phyloP scores from a whole-genome alignment of 2,888 invertebrate species.

The Drosophila affinis region DNA sequence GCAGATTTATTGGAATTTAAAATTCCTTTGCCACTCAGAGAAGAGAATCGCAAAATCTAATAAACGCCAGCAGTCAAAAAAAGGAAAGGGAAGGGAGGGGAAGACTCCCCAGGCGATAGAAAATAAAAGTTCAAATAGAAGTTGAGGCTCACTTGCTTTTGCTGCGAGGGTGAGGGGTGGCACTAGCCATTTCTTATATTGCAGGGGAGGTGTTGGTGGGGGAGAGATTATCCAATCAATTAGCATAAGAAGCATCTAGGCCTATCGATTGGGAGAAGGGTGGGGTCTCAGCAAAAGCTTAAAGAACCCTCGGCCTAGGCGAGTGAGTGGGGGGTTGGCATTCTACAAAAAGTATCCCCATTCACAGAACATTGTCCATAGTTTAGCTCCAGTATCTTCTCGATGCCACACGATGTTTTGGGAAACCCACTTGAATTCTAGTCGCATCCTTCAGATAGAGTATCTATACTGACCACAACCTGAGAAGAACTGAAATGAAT shows the following conservation, averaged over 20 bases:
- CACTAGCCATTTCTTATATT: neutral
- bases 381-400: too few relatives aligned
- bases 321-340: too few relatives aligned
- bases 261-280: slow-evolving; percentile 12
- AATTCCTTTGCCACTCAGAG: slow-evolving; percentile 64
- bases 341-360: too few relatives aligned
- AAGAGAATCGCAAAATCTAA: slow-evolving; percentile 62
- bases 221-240: slow-evolving; percentile 62
- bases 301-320: too few relatives aligned
- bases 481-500: neutral
- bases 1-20: slow-evolving; percentile 77
- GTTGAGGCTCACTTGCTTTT: slow-evolving; percentile 26
- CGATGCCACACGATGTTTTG: neutral
- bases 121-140: slow-evolving; percentile 41
- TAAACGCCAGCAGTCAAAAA: slow-evolving; percentile 50
- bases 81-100: slow-evolving; percentile 21
- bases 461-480: neutral
- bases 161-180: neutral
- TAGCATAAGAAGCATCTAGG: slow-evolving; percentile 56
- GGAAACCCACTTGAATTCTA: too few relatives aligned
- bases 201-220: neutral
- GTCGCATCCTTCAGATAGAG: neutral
- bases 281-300: too few relatives aligned
- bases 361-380: too few relatives aligned
- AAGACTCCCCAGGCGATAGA: slow-evolving; percentile 14